Evolutionary conservation across 2,888 invertebrate species (phyloP).

Genomic region (Plemyria rubiginata): DNA sequence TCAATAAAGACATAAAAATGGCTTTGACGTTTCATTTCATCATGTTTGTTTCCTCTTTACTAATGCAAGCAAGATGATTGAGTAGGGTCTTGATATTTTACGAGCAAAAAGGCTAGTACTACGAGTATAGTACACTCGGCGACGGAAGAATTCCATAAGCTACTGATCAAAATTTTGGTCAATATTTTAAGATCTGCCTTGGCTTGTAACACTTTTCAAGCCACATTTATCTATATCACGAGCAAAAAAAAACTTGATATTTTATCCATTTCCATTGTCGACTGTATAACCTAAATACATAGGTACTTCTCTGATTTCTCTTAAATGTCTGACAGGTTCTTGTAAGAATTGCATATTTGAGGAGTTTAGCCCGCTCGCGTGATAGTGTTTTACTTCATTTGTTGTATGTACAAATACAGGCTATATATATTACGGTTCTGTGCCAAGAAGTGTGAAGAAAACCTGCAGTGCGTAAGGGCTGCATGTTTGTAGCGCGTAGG

Average conservation of each 20-base stretch:
- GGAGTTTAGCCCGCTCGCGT: not conserved
- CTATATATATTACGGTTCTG: not conserved
- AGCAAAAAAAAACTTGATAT: too few relatives aligned
- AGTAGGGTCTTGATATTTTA: constrained; percentile 21
- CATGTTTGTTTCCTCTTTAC: constrained; percentile 25
- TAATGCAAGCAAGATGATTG: constrained; percentile 23
- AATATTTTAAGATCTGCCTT: too few relatives aligned
- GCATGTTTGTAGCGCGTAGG: constrained; percentile 32
- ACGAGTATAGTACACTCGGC: not conserved
- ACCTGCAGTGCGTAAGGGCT: constrained; percentile 33
- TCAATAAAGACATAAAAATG: constrained; percentile 28
- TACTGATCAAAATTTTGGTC: too few relatives aligned
- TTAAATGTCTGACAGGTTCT: too few relatives aligned
- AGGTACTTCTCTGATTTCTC: too few relatives aligned
- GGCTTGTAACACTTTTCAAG: too few relatives aligned
- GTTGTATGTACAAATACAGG: too few relatives aligned
- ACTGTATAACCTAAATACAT: too few relatives aligned
- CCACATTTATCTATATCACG: too few relatives aligned
- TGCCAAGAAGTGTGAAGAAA: not conserved
- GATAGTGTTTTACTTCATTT: not conserved
- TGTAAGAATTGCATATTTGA: not conserved
- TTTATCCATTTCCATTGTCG: too few relatives aligned
- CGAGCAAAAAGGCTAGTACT: not conserved
- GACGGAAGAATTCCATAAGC: too few relatives aligned
- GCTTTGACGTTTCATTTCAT: constrained; percentile 20